A percentile compares a stretch with the other conserved stretches of the same genome.
phyloP scores from a whole-genome alignment of 2,797 vertebrate species.

The Distichodus sexfasciatus region DNA sequence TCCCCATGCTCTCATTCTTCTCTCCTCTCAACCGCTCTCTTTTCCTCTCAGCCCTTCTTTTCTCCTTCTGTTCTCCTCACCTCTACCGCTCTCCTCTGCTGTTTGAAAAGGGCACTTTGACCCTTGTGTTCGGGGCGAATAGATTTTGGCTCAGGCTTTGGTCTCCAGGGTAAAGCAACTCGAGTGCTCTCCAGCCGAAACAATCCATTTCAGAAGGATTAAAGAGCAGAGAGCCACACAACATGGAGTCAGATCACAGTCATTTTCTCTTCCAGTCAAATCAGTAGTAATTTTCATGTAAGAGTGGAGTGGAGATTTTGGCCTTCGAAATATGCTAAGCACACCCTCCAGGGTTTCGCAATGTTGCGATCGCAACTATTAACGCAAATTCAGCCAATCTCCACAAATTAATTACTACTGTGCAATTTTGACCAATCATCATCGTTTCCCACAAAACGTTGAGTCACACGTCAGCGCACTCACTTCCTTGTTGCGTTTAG shows the following conservation, averaged over 20 bases:
- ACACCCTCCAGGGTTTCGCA: no score
- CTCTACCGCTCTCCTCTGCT: background rate
- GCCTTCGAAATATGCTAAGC: no score
- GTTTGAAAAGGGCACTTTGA: slow-evolving; percentile 6
- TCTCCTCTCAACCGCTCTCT: background rate
- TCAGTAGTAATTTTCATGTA: background rate
- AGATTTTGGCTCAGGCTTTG: slow-evolving; percentile 21
- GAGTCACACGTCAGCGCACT: no score
- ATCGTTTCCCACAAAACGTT: no score
- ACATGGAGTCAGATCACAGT: background rate
- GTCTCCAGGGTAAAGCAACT: slow-evolving; percentile 10
- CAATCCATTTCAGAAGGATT: slow-evolving; percentile 10
- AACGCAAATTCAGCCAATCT: no score
- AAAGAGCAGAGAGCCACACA: slow-evolving; percentile 4
- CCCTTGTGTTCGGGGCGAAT: slow-evolving; percentile 3
- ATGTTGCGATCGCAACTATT: no score
- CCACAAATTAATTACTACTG: no score
- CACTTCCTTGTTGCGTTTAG: no score
- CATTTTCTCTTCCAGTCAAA: slow-evolving; percentile 51
- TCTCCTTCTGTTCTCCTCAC: background rate
- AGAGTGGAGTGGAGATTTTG: no score
- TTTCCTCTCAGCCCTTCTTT: background rate
- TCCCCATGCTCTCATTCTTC: background rate
- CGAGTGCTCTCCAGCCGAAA: slow-evolving; percentile 14
- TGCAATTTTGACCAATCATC: no score